Evolutionary conservation across 2,113 vertebrate species (phyloP), one percentile per base, ranked within the genome.

Genomic region (Cettia cetti): DNA sequence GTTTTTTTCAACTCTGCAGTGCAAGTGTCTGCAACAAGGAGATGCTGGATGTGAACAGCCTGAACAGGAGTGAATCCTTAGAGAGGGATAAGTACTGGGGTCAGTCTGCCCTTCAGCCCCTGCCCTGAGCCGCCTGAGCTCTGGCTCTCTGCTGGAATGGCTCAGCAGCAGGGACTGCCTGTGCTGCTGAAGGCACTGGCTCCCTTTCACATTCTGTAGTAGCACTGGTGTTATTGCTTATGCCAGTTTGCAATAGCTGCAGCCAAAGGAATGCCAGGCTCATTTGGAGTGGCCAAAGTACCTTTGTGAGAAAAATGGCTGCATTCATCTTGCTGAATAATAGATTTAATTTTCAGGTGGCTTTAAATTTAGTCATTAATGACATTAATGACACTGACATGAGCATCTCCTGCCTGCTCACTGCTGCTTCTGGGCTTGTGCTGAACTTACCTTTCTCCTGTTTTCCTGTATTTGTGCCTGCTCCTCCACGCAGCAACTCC

Each of bases 1-100:
- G 0, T 9, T 70, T 63, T 47, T 47, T 53, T 14, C 15, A 42
- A 2, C 37, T 64, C 37, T 37, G 47, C 53, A 56, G 40, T 52
- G 60, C 59, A 42, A 4, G 16, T 10, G 5, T 49, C 33, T 65
- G 23, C 47, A 57, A 1, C 30, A 35, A n/a, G 35, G 70, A 76
- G 56, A 10, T 49, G 75, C 66, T 72, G 82, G 66, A 42, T 40
- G 87, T 19, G 30, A 63, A 26, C 10, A 82, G 26, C 31, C 26
- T 27, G 31, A 45, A 5, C 2, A 53, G 63, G 50, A n/a, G 28
- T 0, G 0, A 33, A 7, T n/a, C 28, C 24, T 27, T 4, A 9
- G 22, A 22, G 37, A 20, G 23, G 52, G 64, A 1, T 0, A 54
- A 53, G 72, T 7, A 37, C 66, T 49, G 60, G 15, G 60, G 26